Conservation (phyloP, 2,888 invertebrate genomes). For the Standfussiana lucernea region DNA sequence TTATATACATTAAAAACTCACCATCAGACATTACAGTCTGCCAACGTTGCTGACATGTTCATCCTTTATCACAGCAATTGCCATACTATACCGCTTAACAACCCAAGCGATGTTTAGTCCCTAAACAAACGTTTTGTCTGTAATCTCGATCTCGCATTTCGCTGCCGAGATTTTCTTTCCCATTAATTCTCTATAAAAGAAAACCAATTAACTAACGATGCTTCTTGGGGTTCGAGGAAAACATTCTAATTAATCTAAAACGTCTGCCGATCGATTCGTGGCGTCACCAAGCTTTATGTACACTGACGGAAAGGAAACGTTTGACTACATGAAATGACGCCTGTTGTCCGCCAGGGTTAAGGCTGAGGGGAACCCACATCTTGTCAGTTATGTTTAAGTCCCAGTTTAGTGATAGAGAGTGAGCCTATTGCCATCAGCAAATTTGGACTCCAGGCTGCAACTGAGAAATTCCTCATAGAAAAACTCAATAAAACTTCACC, state of each 20-base stretch:
- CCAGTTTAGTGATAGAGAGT: neutral
- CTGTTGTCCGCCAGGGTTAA: neutral
- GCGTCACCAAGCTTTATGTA: constrained; percentile 14
- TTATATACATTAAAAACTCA: too few relatives aligned
- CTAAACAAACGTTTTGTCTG: constrained; percentile 2
- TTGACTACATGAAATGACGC: neutral
- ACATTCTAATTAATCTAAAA: constrained; percentile 60
- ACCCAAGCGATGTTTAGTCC: neutral
- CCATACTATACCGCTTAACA: neutral
- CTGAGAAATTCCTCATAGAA: neutral
- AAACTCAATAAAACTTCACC: neutral
- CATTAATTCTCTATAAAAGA: constrained; percentile 48
- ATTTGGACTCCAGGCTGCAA: neutral
- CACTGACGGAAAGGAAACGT: neutral
- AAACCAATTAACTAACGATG: constrained; percentile 56
- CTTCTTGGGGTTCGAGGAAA: constrained; percentile 38
- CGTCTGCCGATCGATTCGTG: constrained; percentile 24
- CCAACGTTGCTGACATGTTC: neutral
- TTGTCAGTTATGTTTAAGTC: neutral
- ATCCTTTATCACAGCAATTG: neutral
- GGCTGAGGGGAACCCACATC: neutral
- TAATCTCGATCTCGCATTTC: constrained; percentile 31
- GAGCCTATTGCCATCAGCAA: neutral
- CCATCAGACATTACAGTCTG: too few relatives aligned
- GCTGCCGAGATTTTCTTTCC: neutral